Evolutionary conservation across 2,797 vertebrate species (phyloP).

Genomic region (Phalloptychus januarius): DNA sequence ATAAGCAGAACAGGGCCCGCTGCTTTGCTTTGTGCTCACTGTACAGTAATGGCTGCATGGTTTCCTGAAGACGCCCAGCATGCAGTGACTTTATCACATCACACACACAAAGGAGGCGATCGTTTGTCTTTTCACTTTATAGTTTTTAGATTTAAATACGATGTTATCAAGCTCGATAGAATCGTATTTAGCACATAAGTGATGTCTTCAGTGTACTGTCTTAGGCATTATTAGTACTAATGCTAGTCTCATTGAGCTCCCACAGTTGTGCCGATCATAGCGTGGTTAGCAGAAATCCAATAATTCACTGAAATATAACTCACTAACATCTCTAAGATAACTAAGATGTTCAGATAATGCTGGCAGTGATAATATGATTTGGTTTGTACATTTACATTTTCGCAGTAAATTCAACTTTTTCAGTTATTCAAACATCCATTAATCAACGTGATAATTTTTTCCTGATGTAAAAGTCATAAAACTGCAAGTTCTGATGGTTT

Average conservation of each 20-base stretch:
- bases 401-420: not conserved
- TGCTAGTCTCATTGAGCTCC: not conserved
- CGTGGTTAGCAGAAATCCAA: not conserved
- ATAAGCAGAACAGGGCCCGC: conserved; percentile 78
- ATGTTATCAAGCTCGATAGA: not conserved
- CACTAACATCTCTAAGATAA: not conserved
- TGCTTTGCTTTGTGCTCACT: conserved; percentile 76
- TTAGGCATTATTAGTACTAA: not conserved
- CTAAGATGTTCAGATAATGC: not conserved
- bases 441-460: not conserved
- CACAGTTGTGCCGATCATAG: not conserved
- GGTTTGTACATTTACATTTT: not conserved
- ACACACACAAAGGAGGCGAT: conserved; percentile 35
- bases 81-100: conserved; percentile 42
- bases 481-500: not conserved
- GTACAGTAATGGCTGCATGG: conserved; percentile 66
- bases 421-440: not conserved
- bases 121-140: not conserved
- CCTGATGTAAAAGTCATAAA: not conserved
- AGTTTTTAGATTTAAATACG: conserved; percentile 5
- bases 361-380: not conserved
- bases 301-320: not conserved
- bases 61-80: conserved; percentile 60
- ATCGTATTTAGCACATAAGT: not conserved
- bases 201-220: not conserved